Evolutionary conservation across 2,797 vertebrate genomes (phyloP).

Genomic region (Brachymystax lenok): DNA sequence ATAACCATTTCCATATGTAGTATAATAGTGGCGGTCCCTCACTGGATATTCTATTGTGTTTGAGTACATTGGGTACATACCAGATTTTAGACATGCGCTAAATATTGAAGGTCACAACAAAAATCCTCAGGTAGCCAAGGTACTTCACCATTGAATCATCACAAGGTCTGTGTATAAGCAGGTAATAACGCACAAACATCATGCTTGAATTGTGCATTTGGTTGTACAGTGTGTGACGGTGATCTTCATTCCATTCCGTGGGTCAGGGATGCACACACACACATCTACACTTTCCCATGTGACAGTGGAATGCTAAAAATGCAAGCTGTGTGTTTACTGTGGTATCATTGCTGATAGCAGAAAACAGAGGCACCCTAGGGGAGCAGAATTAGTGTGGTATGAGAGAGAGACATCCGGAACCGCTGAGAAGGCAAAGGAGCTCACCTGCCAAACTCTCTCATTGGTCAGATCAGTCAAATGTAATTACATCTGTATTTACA

Average conservation of each 20-base stretch:
- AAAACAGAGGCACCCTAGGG: constrained; percentile 21
- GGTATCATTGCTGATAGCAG: constrained; percentile 11
- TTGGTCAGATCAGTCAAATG: not conserved
- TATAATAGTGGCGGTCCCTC: too few species aligned
- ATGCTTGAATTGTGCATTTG: constrained; percentile 3
- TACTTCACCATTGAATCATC: not conserved
- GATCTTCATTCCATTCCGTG: not conserved
- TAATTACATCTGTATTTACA: not conserved
- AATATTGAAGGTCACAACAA: not conserved
- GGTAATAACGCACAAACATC: not conserved
- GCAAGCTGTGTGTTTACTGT: constrained; percentile 14
- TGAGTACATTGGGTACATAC: not conserved
- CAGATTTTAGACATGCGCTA: not conserved
- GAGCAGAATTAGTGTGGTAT: constrained; percentile 21
- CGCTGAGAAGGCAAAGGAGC: constrained; percentile 21
- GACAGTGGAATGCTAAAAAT: constrained; percentile 6
- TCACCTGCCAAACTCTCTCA: constrained; percentile 15
- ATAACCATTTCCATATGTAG: too few species aligned
- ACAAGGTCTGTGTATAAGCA: not conserved
- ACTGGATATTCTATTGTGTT: too few species aligned
- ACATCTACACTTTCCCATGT: not conserved
- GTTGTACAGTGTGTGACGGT: not conserved
- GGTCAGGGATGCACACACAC: constrained; percentile 6
- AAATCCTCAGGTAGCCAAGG: constrained; percentile 1
- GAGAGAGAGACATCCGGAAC: constrained; percentile 36